Evolutionary conservation across 2,888 invertebrate genomes (phyloP).

Genomic region (Resseliella maxima): DNA sequence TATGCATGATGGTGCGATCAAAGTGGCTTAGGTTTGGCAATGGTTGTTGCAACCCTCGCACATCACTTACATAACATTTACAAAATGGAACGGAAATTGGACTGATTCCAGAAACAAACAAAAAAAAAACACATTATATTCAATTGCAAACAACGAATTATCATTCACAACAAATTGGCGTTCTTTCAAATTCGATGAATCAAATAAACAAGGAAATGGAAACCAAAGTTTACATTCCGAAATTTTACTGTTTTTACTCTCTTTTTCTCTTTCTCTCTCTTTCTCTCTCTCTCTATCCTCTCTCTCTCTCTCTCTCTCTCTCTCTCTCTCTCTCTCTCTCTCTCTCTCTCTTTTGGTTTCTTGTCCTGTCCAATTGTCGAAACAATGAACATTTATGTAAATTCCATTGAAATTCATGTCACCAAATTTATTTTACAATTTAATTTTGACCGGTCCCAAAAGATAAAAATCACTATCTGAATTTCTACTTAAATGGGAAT

Average conservation of each 20-base stretch:
- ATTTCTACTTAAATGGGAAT: background rate
- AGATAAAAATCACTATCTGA: background rate
- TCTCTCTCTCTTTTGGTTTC: too few relatives aligned
- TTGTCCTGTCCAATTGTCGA: too few relatives aligned
- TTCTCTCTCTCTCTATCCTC: too few relatives aligned
- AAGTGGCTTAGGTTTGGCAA: background rate
- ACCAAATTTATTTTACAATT: background rate
- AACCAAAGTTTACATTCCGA: too few relatives aligned
- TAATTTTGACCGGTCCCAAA: background rate
- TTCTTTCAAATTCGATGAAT: background rate
- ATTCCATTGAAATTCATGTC: background rate
- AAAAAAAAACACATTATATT: background rate
- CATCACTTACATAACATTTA: background rate
- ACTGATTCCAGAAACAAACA: background rate
- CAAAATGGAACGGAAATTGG: constrained; percentile 21
- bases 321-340: too few relatives aligned
- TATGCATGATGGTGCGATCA: background rate
- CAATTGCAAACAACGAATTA: background rate
- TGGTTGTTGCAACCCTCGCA: background rate
- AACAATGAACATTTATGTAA: background rate
- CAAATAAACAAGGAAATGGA: background rate
- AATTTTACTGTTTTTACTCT: too few relatives aligned
- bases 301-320: too few relatives aligned
- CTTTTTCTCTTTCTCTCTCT: too few relatives aligned
- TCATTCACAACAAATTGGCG: constrained; percentile 2